phyloP scores from a whole-genome alignment of 2,888 invertebrate species.

The Teinopalpus imperialis region DNA sequence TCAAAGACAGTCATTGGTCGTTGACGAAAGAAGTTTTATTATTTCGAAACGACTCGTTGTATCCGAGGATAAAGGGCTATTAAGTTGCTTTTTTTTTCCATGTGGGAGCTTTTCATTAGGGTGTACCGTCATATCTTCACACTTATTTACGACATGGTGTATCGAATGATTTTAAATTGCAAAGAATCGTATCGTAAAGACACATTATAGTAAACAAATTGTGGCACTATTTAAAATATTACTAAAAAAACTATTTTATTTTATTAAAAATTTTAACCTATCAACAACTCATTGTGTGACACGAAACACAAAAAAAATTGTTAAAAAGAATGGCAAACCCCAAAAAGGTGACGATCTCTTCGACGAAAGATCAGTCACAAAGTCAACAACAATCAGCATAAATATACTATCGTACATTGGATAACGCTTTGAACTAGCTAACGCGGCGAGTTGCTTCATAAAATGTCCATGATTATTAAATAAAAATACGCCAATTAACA shows the following conservation, averaged over 20 bases:
- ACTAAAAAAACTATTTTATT: no score
- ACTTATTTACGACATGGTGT: neutral
- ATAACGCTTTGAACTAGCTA: conserved; percentile 8
- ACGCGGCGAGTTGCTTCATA: conserved; percentile 31
- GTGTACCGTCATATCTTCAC: neutral
- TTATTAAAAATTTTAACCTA: no score
- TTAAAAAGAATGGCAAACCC: conserved; percentile 21
- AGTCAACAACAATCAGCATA: neutral
- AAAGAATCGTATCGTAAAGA: neutral
- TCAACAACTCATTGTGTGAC: no score
- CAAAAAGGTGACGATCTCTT: conserved; percentile 18
- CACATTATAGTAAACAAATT: no score
- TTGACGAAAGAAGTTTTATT: conserved; percentile 18
- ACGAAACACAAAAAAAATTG: neutral
- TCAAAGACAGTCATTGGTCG: conserved; percentile 14
- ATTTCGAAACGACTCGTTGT: conserved; percentile 15
- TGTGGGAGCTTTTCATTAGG: conserved; percentile 5
- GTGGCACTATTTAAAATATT: no score
- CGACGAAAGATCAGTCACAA: neutral
- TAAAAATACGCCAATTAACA: conserved; percentile 65
- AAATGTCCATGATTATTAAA: conserved; percentile 47
- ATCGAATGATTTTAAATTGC: neutral
- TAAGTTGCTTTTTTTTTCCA: conserved; percentile 11
- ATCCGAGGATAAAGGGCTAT: conserved; percentile 19
- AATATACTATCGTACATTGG: neutral